These are phyloP conservation scores for Griposia aprilina DNA, from an alignment of 2,888 invertebrate species.

Conservation along the genomic window DNA sequence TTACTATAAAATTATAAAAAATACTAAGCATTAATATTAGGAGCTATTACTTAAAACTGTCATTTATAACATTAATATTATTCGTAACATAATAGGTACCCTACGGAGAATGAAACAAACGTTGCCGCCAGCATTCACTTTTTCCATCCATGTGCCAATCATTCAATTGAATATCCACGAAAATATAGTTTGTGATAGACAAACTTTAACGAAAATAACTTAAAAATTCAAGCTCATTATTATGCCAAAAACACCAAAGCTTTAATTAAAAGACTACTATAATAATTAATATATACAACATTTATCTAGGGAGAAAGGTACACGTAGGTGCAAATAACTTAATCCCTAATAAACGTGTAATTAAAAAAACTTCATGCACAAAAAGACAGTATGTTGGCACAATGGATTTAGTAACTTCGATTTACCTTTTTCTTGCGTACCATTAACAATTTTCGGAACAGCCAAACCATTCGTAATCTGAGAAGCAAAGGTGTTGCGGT, in stretches of 20 bases:
- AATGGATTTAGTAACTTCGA: constrained; percentile 57
- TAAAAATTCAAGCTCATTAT: background rate
- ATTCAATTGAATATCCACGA: constrained; percentile 51
- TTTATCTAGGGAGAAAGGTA: constrained; percentile 29
- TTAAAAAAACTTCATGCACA: background rate
- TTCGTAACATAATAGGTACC: too few relatives aligned
- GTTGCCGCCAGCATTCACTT: constrained; percentile 54
- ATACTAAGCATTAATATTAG: background rate
- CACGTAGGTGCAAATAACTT: background rate
- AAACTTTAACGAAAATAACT: background rate
- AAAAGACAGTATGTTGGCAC: constrained; percentile 56
- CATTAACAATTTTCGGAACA: constrained; percentile 85
- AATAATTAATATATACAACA: background rate
- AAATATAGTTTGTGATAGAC: background rate
- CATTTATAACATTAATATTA: background rate
- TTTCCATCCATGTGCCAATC: constrained; percentile 63
- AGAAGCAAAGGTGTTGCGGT: constrained; percentile 93
- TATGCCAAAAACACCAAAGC: constrained; percentile 22
- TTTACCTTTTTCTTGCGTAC: constrained; percentile 79
- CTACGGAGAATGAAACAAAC: background rate
- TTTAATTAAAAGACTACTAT: background rate
- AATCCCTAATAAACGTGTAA: constrained; percentile 22
- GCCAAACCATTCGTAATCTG: constrained; percentile 93
- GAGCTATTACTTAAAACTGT: constrained; percentile 19
- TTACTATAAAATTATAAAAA: background rate